Evolutionary conservation across 2,888 invertebrate species (phyloP), one percentile per base, ranked within the genome.

Genomic region (Caenorhabditis sp.): DNA sequence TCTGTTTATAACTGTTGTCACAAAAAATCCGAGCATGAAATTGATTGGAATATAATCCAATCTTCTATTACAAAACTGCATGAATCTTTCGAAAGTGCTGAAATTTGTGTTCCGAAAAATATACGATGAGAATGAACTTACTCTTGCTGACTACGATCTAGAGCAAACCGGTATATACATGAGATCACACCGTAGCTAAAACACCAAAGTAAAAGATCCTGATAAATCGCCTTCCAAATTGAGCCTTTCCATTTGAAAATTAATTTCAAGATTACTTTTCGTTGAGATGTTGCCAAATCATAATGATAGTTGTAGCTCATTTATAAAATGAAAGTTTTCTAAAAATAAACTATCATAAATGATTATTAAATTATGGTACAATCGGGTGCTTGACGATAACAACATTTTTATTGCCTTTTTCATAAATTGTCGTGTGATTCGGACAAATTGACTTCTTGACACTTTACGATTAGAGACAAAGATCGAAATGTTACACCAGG

Each of bases 1-100:
- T 12, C 79, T 62, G 55, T 81, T 78, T 61, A 81, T 78, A 4
- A 83, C 80, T 21, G 78, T 77, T 21, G 81, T 78, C n/a, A 83
- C 83, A 58, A 83, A 83, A 59, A 83, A 83, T 51, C 77, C 76
- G 10, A 83, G 69, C 81, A 83, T 78, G 69, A 83, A 83, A 31
- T 77, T 80, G 50, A 83, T 61, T 12, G 82, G 82, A 43, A 82
- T 78, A 61, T 77, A 78, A 55, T 66, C 68, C 53, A 82, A 55
- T 63, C 79, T 64, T n/a, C 76, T 66, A 55, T 81, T 77, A 51
- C 77, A 76, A 55, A 79, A 77, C 36, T 58, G 60, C 63, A 77
- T 77, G 43, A 83, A 69, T 55, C 71, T 62, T 51, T 78, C 78
- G 55, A 81, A 79, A 10, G 72, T 67, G 54, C 82, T 82, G 72